Evolutionary conservation across 2,888 invertebrate genomes (phyloP).

Genomic region (Chelonus formosanus): DNA sequence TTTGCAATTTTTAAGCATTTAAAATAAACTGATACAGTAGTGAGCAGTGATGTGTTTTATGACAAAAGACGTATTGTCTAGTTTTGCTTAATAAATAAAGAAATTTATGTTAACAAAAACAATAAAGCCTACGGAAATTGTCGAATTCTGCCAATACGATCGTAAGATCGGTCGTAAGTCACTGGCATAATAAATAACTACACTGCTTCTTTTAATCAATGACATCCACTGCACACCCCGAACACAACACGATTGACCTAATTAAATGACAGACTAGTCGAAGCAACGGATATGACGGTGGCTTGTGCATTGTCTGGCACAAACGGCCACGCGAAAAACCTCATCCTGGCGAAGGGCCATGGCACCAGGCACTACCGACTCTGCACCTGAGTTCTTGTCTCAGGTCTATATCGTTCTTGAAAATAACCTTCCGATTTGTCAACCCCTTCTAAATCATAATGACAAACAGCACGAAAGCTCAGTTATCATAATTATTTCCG

Average conservation of each 20-base stretch:
- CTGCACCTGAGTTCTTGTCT: conserved; percentile 26
- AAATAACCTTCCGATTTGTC: conserved; percentile 35
- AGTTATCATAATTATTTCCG: background rate
- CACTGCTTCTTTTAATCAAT: too few species aligned
- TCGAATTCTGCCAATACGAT: conserved; percentile 53
- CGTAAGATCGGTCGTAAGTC: conserved; percentile 49
- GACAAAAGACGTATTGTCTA: too few species aligned
- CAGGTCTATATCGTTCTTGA: conserved; percentile 35
- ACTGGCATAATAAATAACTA: conserved; percentile 49
- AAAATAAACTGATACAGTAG: too few species aligned
- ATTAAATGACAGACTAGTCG: conserved; percentile 50
- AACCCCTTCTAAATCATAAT: conserved; percentile 18
- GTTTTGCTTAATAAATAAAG: too few species aligned
- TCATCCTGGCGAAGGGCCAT: conserved; percentile 57
- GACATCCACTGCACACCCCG: conserved; percentile 19
- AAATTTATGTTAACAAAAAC: conserved; percentile 1
- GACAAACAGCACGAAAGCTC: conserved; percentile 27
- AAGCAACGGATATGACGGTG: conserved; percentile 28
- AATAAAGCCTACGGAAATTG: conserved; percentile 38
- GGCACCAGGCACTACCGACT: conserved; percentile 51
- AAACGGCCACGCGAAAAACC: conserved; percentile 4
- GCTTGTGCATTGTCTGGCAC: conserved; percentile 45
- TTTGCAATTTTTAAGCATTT: too few species aligned
- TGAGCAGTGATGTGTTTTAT: too few species aligned
- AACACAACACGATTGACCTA: conserved; percentile 48